Conservation (phyloP, 2,113 vertebrate species). For the Callipepla squamata region DNA sequence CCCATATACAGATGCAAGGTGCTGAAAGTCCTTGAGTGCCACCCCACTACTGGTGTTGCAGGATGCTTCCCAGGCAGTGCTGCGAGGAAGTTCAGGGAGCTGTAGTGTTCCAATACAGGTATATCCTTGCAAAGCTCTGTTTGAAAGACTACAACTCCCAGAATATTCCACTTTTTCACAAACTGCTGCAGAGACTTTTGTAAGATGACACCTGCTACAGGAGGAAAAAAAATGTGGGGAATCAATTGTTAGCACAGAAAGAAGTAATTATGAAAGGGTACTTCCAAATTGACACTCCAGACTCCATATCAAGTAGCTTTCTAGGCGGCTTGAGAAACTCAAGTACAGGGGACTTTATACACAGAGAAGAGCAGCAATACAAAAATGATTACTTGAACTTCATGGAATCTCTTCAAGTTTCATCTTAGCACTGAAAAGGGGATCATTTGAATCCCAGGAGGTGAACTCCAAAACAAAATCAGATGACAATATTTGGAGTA, state of each 20-base stretch:
- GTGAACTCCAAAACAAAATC: neutral
- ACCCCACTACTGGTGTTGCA: neutral
- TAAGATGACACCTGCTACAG: constrained; percentile 55
- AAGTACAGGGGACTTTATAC: neutral
- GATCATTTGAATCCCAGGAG: neutral
- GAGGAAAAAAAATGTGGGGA: neutral
- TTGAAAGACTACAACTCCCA: constrained; percentile 77
- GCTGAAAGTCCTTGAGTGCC: neutral
- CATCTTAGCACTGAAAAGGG: neutral
- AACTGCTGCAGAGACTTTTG: constrained; percentile 62
- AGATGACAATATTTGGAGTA: neutral
- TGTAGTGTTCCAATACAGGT: constrained; percentile 75
- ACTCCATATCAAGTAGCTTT: accelerated
- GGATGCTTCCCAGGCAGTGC: constrained; percentile 49
- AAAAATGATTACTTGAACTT: neutral
- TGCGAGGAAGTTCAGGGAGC: constrained; percentile 69
- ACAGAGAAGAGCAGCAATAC: neutral
- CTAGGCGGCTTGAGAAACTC: neutral
- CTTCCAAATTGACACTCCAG: neutral
- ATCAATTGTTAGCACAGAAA: neutral
- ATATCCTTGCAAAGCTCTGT: constrained; percentile 72
- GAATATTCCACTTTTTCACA: constrained; percentile 66
- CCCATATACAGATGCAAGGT: neutral
- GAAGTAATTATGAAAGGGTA: neutral
- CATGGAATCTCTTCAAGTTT: neutral